Evolutionary conservation across 2,797 vertebrate species (phyloP).

Genomic region (Ctenopoma kingsleyae): DNA sequence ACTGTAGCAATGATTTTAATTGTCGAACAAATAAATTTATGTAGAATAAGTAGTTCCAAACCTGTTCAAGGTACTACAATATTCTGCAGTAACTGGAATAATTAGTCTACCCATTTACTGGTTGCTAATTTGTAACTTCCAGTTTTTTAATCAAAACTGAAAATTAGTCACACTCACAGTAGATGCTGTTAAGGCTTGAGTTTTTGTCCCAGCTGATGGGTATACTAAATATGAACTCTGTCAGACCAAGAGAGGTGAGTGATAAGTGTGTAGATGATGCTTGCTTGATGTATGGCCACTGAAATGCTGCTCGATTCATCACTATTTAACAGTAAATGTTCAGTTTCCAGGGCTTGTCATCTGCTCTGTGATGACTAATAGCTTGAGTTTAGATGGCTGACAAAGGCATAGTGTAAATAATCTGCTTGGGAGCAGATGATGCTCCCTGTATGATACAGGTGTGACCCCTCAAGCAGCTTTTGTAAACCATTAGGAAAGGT

Average conservation of each 20-base stretch:
- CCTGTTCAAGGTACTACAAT: neutral
- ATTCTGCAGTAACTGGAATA: neutral
- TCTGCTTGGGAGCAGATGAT: constrained; percentile 87
- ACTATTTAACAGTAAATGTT: constrained; percentile 94
- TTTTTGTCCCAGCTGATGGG: constrained; percentile 14
- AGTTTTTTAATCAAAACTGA: neutral
- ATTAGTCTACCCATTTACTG: neutral
- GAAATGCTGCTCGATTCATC: constrained; percentile 93
- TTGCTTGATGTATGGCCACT: constrained; percentile 88
- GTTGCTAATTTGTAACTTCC: neutral
- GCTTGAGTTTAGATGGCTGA: constrained; percentile 90
- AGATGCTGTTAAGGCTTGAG: neutral
- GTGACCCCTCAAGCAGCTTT: constrained; percentile 55
- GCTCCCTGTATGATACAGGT: constrained; percentile 79
- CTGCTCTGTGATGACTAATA: constrained; percentile 95
- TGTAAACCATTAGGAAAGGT: constrained; percentile 62
- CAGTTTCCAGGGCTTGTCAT: constrained; percentile 91
- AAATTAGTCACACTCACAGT: neutral
- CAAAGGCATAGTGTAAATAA: constrained; percentile 95
- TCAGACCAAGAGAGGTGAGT: constrained; percentile 87
- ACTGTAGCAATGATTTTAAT: neutral
- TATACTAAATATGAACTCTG: constrained; percentile 87
- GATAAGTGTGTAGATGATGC: constrained; percentile 86
- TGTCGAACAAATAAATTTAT: neutral
- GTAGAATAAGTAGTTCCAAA: neutral